Evolutionary conservation across 2,888 invertebrate genomes (phyloP), one percentile per base, ranked within the genome.

Genomic region (Plebejus melissa): DNA sequence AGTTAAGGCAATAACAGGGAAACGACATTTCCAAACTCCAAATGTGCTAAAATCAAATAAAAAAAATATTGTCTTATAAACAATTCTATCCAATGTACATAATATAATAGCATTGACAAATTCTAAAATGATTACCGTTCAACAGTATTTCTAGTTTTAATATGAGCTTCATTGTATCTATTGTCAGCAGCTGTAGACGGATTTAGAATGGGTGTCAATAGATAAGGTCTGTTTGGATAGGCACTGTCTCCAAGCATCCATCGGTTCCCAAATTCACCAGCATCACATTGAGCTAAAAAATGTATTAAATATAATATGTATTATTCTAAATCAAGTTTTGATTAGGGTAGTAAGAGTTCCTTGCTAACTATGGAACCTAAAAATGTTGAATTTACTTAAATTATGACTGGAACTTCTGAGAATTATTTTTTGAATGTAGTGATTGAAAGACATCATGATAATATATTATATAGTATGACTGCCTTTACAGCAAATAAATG

Each of bases 161-260:
- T 57, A 57, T 57, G 57, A 5, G 57, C n/a, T 57, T 57, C 57
- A 57, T 57, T 57, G n/a, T 57, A n/a, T 57, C n/a, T 57, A n/a
- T 57, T 57, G 16, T 57, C 57, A n/a, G 57, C 57, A n/a, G 75
- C 36, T 11, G 77, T 79, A n/a, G 7, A 36, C 13, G 80, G 78
- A 75, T 80, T 79, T 74, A 77, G 50, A 65, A 78, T 22, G 65
- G 80, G 79, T 22, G 79, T 81, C 9, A 79, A 58, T 13, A 80
- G 74, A 70, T 77, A 76, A 54, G 74, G 22, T 32, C 71, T 71
- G 32, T 75, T 76, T 28, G 78, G 77, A 74, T 79, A 79, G 6
- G 76, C 79, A 76, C 74, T 76, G 28, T 79, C 76, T 32, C 76
- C 79, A 70, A 79, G 74, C 28, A 79, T 58, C 76, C 76, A 77